These are phyloP conservation scores for Drosophila lutescens DNA, from an alignment of 2,888 invertebrate genomes.

Conservation along the genomic window DNA sequence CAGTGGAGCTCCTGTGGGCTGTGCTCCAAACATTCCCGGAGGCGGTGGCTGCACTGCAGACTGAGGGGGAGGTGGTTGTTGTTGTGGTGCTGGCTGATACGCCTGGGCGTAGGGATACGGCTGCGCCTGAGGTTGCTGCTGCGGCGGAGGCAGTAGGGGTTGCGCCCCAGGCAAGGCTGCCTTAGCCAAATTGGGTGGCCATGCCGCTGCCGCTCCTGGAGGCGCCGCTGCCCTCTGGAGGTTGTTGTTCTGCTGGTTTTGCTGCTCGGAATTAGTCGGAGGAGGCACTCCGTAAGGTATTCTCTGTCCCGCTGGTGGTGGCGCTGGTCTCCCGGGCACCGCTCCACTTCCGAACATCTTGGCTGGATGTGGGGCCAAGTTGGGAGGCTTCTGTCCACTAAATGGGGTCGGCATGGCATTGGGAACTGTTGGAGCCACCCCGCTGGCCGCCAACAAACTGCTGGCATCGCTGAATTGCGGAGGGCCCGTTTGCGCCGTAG, in stretches of 20 bases:
- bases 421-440: slow-evolving; percentile 11
- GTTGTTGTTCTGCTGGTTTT: slow-evolving; percentile 59
- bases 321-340: slow-evolving; percentile 9
- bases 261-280: slow-evolving; percentile 10
- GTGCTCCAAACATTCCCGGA: slow-evolving; percentile 78
- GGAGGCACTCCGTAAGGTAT: slow-evolving; percentile 20
- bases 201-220: slow-evolving; percentile 28
- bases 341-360: slow-evolving; percentile 50
- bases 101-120: slow-evolving; percentile 22
- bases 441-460: slow-evolving; percentile 33
- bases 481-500: slow-evolving; percentile 28
- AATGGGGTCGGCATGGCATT: slow-evolving; percentile 60
- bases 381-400: slow-evolving; percentile 36
- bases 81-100: slow-evolving; percentile 5
- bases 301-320: slow-evolving; percentile 3
- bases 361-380: slow-evolving; percentile 36
- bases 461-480: slow-evolving; percentile 21
- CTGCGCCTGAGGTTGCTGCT: slow-evolving; percentile 36
- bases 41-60: slow-evolving; percentile 40
- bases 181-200: slow-evolving; percentile 27
- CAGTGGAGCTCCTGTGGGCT: slow-evolving; percentile 68
- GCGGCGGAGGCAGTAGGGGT: slow-evolving; percentile 7
- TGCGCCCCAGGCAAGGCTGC: slow-evolving; percentile 6
- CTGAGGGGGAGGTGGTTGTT: slow-evolving; percentile 34
- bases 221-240: slow-evolving; percentile 36